phyloP scores from a whole-genome alignment of 2,888 invertebrate genomes.

The Aphidoletes aphidimyza region DNA sequence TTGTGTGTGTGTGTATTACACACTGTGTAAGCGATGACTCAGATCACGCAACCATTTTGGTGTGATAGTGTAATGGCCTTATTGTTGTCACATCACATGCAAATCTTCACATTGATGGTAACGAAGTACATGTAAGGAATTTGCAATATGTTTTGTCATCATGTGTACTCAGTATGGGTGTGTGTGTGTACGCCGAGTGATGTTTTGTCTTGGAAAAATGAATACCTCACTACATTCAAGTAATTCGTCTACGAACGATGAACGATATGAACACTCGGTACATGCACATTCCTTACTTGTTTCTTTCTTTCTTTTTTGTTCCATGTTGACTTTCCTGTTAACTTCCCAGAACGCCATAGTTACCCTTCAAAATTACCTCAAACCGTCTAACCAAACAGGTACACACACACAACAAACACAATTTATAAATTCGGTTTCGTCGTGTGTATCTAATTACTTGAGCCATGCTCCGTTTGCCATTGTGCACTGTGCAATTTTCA shows the following conservation, averaged over 20 bases:
- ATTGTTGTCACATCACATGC: neutral
- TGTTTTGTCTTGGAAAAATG: neutral
- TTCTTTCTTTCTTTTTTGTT: neutral
- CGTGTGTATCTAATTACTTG: conserved; percentile 36
- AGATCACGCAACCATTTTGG: neutral
- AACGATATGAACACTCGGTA: neutral
- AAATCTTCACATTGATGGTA: neutral
- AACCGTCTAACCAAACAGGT: neutral
- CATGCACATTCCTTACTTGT: neutral
- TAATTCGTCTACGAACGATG: neutral
- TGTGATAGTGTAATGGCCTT: neutral
- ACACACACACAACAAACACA: no score
- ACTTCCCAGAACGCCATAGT: no score
- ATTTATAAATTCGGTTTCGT: conserved; percentile 3
- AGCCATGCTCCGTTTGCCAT: neutral
- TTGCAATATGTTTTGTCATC: neutral
- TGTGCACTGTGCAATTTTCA: neutral
- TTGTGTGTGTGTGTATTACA: no score
- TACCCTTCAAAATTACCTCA: no score
- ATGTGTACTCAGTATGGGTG: neutral
- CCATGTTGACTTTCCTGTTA: neutral
- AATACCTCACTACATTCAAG: neutral
- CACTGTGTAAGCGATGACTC: neutral
- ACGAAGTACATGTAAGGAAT: neutral
- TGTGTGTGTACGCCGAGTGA: neutral